Evolutionary conservation across 64 coral and sea anemone genomes (phyloP), one percentile per base, ranked within the genome.

Genomic region (Porites lutea): DNA sequence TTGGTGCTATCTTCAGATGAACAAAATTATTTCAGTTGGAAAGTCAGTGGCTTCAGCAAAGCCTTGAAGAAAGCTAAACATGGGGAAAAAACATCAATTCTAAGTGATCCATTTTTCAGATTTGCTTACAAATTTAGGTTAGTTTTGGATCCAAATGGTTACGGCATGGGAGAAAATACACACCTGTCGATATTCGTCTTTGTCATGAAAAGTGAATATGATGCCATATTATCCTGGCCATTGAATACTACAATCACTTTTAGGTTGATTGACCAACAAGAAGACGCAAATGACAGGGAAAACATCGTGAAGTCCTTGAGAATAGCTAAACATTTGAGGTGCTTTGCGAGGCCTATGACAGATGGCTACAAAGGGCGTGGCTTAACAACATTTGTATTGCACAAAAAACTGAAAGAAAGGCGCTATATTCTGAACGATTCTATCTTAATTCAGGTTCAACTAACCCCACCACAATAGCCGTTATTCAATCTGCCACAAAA

Each of bases 161-260:
- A 8, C 4, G 7, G 50, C 19, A 2, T 14, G 12, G 51, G 50
- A 5, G 6, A 48, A 14, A 49, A 75, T 48, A 75, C 13, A 7
- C 72, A 75, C 45, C 2, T 75, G 13, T 78, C 75, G 2, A 19
- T 78, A n/a, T 54, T 20, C 18, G 18, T 78, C 10, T 9, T 54
- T 54, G n/a, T 78, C n/a, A 78, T 78, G 75, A 78, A 78, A 78
- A 51, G 75, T 53, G 75, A 78, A 55, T 20, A 78, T 75, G 72
- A 75, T 6, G 46, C 43, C 2, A 75, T 75, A 75, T 49, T 75
- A 75, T 5, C 62, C 62, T 78, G 75, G 75, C 75, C 75, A 55
- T 78, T 78, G 7, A 5, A n/a, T 5, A 53, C 53, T 18, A 54
- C 20, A 22, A 51, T 78, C 1, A 78, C 19, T 5, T 55, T 78